A percentile compares a stretch with the other conserved stretches of the same genome.
Conservation (phyloP, 64 coral and sea anemone genomes). For the Stichodactyla mertensii region DNA sequence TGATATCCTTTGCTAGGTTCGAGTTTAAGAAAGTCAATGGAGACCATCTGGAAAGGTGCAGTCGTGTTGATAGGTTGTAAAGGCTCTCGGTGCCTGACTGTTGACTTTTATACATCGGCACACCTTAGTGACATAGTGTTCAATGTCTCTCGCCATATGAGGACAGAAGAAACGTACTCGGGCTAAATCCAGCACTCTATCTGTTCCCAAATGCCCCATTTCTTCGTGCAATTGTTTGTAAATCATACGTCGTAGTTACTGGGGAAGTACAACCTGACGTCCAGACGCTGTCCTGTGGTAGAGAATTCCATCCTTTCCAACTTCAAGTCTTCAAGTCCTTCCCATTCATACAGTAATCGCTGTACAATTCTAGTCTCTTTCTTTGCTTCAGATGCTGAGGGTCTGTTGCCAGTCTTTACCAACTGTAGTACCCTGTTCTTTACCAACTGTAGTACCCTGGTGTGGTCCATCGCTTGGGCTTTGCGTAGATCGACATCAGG, state of each 20-base stretch:
- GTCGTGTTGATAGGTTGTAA: neutral
- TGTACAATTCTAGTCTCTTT: neutral
- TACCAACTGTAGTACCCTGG: constrained; percentile 3
- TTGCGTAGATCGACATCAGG: neutral
- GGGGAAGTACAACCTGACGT: constrained; percentile 4
- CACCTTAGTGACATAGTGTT: neutral
- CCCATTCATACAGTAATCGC: constrained; percentile 33
- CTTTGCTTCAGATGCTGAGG: neutral
- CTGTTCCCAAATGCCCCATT: constrained; percentile 32
- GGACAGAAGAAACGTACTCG: neutral
- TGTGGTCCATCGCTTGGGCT: neutral
- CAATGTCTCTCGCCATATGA: constrained; percentile 11
- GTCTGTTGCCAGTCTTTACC: constrained; percentile 3
- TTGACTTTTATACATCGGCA: neutral
- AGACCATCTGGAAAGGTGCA: neutral
- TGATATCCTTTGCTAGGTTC: neutral
- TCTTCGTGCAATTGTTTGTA: constrained; percentile 31
- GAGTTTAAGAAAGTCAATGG: neutral
- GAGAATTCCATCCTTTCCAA: constrained; percentile 29
- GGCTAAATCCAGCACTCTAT: neutral
- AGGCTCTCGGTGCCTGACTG: neutral
- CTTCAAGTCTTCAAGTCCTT: constrained; percentile 10
- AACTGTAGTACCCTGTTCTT: constrained; percentile 14
- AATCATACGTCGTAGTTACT: neutral
- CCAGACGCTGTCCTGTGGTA: neutral